Evolutionary conservation across 2,113 vertebrate genomes (phyloP), one percentile per base, ranked within the genome.

Genomic region (Pachycephala philippinensis): DNA sequence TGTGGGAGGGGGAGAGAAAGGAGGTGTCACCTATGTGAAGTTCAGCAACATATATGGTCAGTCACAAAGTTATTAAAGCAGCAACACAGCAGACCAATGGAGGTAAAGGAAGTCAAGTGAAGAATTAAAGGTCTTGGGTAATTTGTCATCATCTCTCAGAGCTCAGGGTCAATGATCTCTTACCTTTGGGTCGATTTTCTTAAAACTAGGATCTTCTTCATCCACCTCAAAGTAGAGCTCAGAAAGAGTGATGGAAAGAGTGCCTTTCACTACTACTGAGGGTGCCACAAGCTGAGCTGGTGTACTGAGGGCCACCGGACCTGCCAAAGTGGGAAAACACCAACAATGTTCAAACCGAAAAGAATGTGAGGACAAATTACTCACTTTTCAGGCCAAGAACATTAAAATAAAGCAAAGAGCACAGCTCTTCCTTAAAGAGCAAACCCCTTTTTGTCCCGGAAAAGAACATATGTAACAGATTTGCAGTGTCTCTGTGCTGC

Each of bases 151-250:
- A 92, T 90, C 89, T 86, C 93, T 92, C 90, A 76, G 86, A 91
- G 87, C 84, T 82, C 80, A 88, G 77, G 96, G 95, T 95, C 95
- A 96, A 93, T 61, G 83, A 93, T 94, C 86, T 97, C 99, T 99
- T 99, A 99, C 99, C 99, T 99, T 99, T 9, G 99, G 98, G 97
- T 99, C 99, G 86, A 99, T 98, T 98, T 98, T 98, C 98, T 98
- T 99, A 98, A 99, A 99, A 98, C 97, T 97, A 59, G 98, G 97
- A 80, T 99, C 99, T 83, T 99, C 99, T 97, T 99, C 99, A 94
- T 99, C 99, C 97, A 99, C 99, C 97, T 99, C 99, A 93, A 99
- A 99, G 98, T 98, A 99, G 93, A 99, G 98, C 97, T 99, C 99
- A 49, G 98, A 99, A 93, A 98, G 97, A 83, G 99, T 99, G 98